phyloP scores from a whole-genome alignment of 2,113 vertebrate species.

The Typhlomys cinereus region DNA sequence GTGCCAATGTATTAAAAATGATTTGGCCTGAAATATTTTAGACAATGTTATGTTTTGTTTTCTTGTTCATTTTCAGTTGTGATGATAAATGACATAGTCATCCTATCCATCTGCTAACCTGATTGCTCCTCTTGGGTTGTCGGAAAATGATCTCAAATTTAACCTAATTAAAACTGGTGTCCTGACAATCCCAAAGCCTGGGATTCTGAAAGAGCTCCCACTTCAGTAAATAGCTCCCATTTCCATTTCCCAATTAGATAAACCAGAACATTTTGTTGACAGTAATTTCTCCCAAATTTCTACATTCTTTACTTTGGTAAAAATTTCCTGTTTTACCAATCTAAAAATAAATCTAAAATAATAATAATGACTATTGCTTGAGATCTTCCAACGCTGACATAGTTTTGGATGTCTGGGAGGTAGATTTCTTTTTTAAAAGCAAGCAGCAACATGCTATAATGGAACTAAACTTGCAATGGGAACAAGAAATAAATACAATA shows the following conservation, averaged over 20 bases:
- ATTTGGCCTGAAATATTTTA: background rate
- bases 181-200: background rate
- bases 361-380: background rate
- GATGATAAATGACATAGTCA: background rate
- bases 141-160: slow-evolving; percentile 21
- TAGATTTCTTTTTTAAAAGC: background rate
- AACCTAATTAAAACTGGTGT: slow-evolving; percentile 22
- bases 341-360: background rate
- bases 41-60: background rate
- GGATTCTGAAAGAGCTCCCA: background rate
- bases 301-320: background rate
- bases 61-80: slow-evolving; percentile 1
- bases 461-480: slow-evolving; percentile 15
- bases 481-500: background rate
- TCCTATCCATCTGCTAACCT: background rate
- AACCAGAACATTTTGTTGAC: background rate
- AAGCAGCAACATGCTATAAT: background rate
- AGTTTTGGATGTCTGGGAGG: background rate
- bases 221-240: background rate
- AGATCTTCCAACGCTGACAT: background rate
- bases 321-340: background rate
- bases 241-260: background rate
- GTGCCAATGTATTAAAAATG: background rate
- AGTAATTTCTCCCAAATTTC: background rate
- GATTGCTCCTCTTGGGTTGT: background rate